These are phyloP conservation scores for Gibbula magus DNA, from an alignment of 2,888 invertebrate genomes.

Conservation along the genomic window DNA sequence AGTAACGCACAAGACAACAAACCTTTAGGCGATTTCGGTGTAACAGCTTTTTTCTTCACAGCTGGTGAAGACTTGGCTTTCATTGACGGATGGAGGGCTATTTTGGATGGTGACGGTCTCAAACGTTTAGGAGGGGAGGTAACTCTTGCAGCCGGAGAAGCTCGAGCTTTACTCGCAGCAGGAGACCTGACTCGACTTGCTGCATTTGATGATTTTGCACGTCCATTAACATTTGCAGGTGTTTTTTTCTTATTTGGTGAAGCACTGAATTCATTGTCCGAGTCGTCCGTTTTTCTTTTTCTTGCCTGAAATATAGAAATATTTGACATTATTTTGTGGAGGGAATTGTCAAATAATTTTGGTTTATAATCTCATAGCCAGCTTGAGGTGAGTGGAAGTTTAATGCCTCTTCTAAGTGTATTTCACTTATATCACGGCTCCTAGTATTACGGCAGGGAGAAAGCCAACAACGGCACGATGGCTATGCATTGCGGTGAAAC, in stretches of 20 bases:
- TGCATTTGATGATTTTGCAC: background rate
- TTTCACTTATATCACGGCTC: too few species aligned
- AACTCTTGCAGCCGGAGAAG: background rate
- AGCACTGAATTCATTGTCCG: background rate
- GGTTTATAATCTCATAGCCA: too few species aligned
- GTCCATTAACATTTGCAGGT: background rate
- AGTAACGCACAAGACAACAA: background rate
- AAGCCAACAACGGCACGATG: too few species aligned
- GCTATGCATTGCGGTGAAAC: too few species aligned
- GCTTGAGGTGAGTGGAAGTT: too few species aligned
- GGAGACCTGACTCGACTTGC: too few species aligned
- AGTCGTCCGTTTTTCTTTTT: conserved; percentile 15
- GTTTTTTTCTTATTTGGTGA: background rate
- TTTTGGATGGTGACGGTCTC: background rate
- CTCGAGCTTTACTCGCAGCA: background rate
- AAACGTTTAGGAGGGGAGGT: background rate
- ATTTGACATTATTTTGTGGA: too few species aligned
- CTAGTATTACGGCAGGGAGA: too few species aligned
- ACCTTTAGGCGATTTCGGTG: background rate
- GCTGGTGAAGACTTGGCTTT: too few species aligned
- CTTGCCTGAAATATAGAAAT: background rate
- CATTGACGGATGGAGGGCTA: too few species aligned
- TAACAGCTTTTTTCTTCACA: background rate
- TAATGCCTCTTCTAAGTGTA: too few species aligned
- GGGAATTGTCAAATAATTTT: too few species aligned